These are phyloP conservation scores for Procambarus clarkii DNA, from an alignment of 1,140 invertebrate species.

Conservation along the genomic window DNA sequence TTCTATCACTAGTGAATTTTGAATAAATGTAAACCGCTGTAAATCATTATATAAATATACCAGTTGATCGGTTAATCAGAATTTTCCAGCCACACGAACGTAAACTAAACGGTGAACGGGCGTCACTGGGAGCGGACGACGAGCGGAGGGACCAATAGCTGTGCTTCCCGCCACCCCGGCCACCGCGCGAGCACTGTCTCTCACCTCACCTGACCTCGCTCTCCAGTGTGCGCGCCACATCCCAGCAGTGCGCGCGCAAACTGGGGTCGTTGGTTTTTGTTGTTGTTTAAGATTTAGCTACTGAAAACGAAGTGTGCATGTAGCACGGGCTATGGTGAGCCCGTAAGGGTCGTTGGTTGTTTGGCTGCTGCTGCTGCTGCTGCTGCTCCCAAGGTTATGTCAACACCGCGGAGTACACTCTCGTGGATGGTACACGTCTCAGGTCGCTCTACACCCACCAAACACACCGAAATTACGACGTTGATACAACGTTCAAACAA, in stretches of 20 bases:
- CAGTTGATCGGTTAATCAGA: no score
- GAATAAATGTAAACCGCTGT: no score
- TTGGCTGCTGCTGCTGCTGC: not conserved
- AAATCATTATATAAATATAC: no score
- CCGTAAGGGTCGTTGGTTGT: no score
- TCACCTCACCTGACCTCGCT: slow-evolving; percentile 53
- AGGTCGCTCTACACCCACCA: no score
- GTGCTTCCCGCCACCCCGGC: slow-evolving; percentile 39
- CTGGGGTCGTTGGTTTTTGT: slow-evolving; percentile 45
- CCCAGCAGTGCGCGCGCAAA: slow-evolving; percentile 53
- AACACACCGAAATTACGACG: no score
- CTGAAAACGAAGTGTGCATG: no score
- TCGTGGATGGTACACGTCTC: not conserved
- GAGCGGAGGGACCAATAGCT: not conserved
- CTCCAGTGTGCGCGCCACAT: slow-evolving; percentile 17
- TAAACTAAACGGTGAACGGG: not conserved
- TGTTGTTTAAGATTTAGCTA: not conserved
- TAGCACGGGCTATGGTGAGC: no score
- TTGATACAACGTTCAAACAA: no score
- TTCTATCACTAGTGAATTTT: no score
- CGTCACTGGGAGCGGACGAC: not conserved
- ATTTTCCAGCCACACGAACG: no score
- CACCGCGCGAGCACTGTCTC: slow-evolving; percentile 47
- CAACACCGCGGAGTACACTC: not conserved
- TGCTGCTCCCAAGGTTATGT: not conserved